Evolutionary conservation across 2,888 invertebrate genomes (phyloP).

Genomic region (Prosopocoilus inquinatus): DNA sequence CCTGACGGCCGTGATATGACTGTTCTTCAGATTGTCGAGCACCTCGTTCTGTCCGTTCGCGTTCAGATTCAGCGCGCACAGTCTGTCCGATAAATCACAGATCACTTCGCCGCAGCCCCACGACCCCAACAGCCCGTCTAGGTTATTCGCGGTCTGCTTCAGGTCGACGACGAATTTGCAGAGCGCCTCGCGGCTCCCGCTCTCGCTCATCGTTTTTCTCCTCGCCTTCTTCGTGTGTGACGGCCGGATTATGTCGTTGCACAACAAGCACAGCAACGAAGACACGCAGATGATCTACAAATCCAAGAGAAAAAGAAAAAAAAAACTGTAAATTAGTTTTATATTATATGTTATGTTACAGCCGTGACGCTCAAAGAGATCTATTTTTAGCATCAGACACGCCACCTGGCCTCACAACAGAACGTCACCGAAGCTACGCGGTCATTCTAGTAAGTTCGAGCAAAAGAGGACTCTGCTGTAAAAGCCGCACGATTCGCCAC

Average conservation of each 20-base stretch:
- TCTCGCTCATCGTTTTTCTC: constrained; percentile 52
- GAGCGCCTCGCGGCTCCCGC: constrained; percentile 52
- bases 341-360: no score
- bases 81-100: constrained; percentile 46
- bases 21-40: constrained; percentile 51
- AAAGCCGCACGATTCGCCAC: no score
- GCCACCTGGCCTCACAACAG: no score
- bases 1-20: constrained; percentile 53
- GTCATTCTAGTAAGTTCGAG: no score
- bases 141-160: constrained; percentile 43
- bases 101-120: constrained; percentile 49
- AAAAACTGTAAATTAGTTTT: no score
- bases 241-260: constrained; percentile 55
- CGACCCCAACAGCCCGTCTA: constrained; percentile 51
- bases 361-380: no score
- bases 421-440: no score
- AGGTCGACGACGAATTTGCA: constrained; percentile 31
- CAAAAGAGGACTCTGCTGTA: no score
- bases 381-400: no score
- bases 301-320: neutral
- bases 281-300: constrained; percentile 60
- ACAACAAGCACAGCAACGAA: constrained; percentile 57
- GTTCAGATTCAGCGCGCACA: constrained; percentile 48
- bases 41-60: constrained; percentile 50
- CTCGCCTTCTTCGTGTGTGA: constrained; percentile 57